Percentiles rank a stretch among this genome's conserved stretches.
These are phyloP conservation scores for Acromyrmex charruanus DNA, from an alignment of 1,140 invertebrate genomes.

Conservation along the genomic window DNA sequence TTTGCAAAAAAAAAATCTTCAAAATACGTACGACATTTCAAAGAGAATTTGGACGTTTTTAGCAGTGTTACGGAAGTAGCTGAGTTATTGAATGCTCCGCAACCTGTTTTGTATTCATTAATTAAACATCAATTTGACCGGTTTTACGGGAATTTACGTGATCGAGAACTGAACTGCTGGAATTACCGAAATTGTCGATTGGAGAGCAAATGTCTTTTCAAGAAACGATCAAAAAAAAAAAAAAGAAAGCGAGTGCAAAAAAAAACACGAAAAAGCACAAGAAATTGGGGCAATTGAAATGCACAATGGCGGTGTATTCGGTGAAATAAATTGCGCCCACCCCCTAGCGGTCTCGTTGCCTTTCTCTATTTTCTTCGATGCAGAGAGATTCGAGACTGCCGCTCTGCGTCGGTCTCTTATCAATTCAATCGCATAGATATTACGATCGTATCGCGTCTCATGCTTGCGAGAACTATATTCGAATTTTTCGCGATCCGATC, in stretches of 20 bases:
- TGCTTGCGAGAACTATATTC: constrained; percentile 19
- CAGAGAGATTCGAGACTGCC: constrained; percentile 20
- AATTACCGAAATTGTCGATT: constrained; percentile 15
- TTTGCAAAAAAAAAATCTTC: no score
- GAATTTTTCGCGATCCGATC: constrained; percentile 24
- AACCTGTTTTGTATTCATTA: constrained; percentile 58
- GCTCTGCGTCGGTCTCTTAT: constrained; percentile 47
- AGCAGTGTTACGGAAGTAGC: neutral
- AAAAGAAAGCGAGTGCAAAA: neutral
- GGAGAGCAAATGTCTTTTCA: neutral
- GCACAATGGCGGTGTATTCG: constrained; percentile 32
- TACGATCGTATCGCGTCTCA: constrained; percentile 44
- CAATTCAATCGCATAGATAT: constrained; percentile 71
- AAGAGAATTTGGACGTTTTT: no score
- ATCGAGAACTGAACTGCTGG: neutral
- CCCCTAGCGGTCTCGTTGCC: constrained; percentile 22
- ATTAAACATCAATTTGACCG: constrained; percentile 30
- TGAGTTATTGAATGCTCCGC: neutral
- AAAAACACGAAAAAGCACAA: constrained; percentile 3
- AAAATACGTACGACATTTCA: no score
- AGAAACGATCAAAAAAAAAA: constrained; percentile 22
- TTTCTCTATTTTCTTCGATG: constrained; percentile 72
- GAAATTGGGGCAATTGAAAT: constrained; percentile 52
- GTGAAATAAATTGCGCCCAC: constrained; percentile 68
- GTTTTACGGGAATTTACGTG: neutral